Conservation (phyloP, 2,888 invertebrate genomes). For the Tachina grossa region DNA sequence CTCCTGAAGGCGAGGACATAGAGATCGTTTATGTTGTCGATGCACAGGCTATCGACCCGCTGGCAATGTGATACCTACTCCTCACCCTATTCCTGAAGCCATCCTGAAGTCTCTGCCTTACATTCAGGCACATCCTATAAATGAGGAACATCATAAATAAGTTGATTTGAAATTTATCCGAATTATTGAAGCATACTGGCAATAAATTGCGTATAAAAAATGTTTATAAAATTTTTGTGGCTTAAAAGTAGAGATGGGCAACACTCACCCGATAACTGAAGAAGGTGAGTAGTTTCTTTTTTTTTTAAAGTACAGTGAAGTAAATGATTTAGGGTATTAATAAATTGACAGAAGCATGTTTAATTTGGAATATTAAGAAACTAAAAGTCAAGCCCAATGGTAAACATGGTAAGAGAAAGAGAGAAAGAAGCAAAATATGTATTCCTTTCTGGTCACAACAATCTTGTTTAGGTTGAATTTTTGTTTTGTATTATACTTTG, state of each 20-base stretch:
- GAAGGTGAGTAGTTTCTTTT: no score
- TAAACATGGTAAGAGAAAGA: no score
- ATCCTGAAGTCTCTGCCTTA: conserved; percentile 82
- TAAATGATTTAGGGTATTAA: no score
- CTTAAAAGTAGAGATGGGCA: background rate
- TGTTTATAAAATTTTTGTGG: background rate
- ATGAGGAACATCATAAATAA: conserved; percentile 53
- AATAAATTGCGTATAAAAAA: conserved; percentile 43
- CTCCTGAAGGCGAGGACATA: conserved; percentile 78
- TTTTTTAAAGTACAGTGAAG: no score
- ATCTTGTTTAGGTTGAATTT: no score
- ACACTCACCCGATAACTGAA: background rate
- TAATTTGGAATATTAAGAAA: no score
- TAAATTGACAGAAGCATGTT: no score
- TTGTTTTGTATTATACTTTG: no score
- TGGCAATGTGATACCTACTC: conserved; percentile 72
- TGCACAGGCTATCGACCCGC: conserved; percentile 77
- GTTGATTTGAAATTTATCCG: background rate
- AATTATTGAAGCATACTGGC: conserved; percentile 9
- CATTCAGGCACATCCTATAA: conserved; percentile 82
- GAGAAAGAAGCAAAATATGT: no score
- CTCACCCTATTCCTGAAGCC: conserved; percentile 74
- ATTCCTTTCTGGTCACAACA: no score
- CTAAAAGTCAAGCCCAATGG: no score
- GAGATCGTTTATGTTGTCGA: conserved; percentile 77